A percentile compares a stretch with the other conserved stretches of the same genome.
phyloP scores from a whole-genome alignment of 35 echinoderm and acorn worm species.

The Apostichopus japonicus region DNA sequence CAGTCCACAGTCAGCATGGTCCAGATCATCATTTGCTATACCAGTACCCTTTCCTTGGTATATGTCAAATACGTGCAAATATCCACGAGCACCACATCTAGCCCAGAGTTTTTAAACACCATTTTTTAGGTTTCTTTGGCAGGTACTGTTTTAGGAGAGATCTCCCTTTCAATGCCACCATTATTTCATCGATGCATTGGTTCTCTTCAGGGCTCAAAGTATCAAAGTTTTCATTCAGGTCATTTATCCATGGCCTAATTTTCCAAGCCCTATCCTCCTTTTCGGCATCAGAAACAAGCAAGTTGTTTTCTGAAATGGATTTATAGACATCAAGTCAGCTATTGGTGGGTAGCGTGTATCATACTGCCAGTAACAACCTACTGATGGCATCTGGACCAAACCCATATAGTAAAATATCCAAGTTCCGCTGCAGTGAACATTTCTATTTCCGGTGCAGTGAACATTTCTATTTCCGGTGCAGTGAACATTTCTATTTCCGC shows the following conservation, averaged over 20 bases:
- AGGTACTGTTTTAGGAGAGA: slow-evolving; percentile 1
- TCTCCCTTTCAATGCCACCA: slow-evolving; percentile 36
- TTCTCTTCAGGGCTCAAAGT: slow-evolving; percentile 8
- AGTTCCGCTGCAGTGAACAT: too few relatives aligned
- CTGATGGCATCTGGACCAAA: slow-evolving; percentile 42
- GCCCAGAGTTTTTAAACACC: slow-evolving; percentile 48
- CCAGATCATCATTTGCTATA: background rate
- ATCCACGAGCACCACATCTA: slow-evolving; percentile 22
- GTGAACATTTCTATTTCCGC: slow-evolving; percentile 53
- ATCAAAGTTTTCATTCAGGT: background rate
- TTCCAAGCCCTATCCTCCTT: slow-evolving; percentile 52
- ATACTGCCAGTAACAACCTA: slow-evolving; percentile 19
- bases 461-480: too few relatives aligned
- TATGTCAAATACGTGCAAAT: slow-evolving; percentile 17
- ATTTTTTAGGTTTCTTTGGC: background rate
- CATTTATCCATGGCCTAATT: slow-evolving; percentile 16
- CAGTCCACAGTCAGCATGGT: slow-evolving; percentile 34
- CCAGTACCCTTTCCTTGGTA: slow-evolving; percentile 1
- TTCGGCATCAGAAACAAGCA: slow-evolving; percentile 14
- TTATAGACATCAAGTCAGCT: slow-evolving; percentile 44
- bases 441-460: too few relatives aligned
- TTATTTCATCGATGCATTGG: slow-evolving; percentile 39
- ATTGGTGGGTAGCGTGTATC: slow-evolving; percentile 19
- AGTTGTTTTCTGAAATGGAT: slow-evolving; percentile 37
- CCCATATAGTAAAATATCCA: slow-evolving; percentile 52